These are phyloP conservation scores for Herpailurus yagouaroundi DNA, from an alignment of 2,113 vertebrate species.

Conservation along the genomic window DNA sequence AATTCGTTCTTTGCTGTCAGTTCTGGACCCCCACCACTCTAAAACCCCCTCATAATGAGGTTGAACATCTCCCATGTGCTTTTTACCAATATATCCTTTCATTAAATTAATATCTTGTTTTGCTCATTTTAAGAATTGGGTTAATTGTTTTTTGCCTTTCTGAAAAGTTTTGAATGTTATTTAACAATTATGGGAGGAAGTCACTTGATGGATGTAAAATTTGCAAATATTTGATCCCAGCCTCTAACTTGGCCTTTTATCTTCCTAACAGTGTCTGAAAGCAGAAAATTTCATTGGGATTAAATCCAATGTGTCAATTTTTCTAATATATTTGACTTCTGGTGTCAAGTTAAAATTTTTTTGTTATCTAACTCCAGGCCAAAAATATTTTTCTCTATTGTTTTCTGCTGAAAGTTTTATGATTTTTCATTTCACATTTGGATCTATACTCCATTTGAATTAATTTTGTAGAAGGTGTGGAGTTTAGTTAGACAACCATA, in stretches of 20 bases:
- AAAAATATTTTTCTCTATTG: not conserved
- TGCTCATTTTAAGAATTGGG: not conserved
- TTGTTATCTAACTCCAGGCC: not conserved
- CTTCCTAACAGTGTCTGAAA: not conserved
- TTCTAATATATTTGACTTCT: not conserved
- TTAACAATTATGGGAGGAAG: not conserved
- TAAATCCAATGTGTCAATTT: not conserved
- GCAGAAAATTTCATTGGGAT: not conserved
- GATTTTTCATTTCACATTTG: not conserved
- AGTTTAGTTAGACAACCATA: not conserved
- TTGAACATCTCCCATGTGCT: too few species aligned
- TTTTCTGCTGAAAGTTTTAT: not conserved
- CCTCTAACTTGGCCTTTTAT: not conserved
- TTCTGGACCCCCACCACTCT: too few species aligned
- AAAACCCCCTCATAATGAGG: too few species aligned
- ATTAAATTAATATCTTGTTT: not conserved
- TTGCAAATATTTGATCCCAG: not conserved
- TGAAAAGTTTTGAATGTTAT: not conserved
- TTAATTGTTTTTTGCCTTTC: not conserved
- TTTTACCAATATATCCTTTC: not conserved
- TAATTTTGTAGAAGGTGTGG: not conserved
- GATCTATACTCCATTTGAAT: not conserved
- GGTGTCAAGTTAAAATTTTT: not conserved
- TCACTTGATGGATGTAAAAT: not conserved
- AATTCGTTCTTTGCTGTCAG: too few species aligned